A percentile compares a stretch with the other conserved stretches of the same genome.
Evolutionary conservation across 2,113 vertebrate species (phyloP).

Genomic region (Natator depressus): DNA sequence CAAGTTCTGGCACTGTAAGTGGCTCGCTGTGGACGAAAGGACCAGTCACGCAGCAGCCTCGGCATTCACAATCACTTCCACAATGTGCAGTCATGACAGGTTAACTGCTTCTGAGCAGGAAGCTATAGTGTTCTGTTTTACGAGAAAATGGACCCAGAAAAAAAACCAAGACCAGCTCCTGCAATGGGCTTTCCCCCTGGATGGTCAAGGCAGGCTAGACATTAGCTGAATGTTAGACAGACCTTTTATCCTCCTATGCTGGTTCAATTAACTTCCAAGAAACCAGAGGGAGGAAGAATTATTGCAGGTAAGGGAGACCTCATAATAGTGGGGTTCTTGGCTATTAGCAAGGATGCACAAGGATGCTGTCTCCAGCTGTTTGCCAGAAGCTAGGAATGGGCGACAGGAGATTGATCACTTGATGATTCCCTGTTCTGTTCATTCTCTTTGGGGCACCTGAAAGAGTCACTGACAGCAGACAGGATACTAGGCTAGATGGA

Average conservation of each 20-base stretch:
- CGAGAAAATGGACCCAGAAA: neutral
- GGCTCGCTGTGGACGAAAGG: neutral
- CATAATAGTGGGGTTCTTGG: neutral
- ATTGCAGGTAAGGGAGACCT: neutral
- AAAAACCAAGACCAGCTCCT: neutral
- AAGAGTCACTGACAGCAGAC: accelerated
- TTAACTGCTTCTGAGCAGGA: no score
- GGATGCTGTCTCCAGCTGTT: no score
- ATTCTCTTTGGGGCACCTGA: no score
- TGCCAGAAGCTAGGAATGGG: no score
- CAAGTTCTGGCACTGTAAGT: no score
- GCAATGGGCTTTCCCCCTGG: neutral
- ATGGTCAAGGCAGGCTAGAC: neutral
- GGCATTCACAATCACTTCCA: neutral
- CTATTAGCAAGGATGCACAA: no score
- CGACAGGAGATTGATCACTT: no score
- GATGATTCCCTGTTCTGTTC: no score
- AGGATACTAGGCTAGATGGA: no score
- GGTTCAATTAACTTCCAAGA: neutral
- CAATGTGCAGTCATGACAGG: no score
- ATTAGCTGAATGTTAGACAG: neutral
- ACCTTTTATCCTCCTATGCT: neutral
- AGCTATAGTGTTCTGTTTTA: neutral
- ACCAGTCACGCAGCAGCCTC: neutral
- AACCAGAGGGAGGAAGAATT: neutral